phyloP scores from a whole-genome alignment of 1,140 invertebrate genomes.

The Bacillus rossius region DNA sequence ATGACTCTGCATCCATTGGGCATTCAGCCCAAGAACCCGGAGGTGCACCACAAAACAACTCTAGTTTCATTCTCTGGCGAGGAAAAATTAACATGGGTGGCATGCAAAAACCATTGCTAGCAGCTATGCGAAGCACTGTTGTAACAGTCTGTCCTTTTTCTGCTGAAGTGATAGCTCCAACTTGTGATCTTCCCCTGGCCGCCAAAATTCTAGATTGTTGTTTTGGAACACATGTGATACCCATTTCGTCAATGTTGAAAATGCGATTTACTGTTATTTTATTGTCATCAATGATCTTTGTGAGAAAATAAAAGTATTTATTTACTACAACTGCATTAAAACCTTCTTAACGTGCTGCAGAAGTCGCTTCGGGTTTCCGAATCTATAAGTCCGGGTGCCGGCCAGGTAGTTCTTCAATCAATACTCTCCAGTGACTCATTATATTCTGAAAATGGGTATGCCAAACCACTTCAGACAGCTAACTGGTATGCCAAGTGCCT shows the following conservation, averaged over 20 bases:
- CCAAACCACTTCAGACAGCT: slow-evolving; percentile 25
- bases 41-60: slow-evolving; percentile 16
- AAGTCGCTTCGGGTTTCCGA: neutral
- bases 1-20: slow-evolving; percentile 33
- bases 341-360: neutral
- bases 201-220: slow-evolving; percentile 28
- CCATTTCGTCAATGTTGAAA: slow-evolving; percentile 27
- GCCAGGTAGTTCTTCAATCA: neutral
- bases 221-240: slow-evolving; percentile 28
- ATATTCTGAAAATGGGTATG: neutral
- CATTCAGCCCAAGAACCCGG: slow-evolving; percentile 23
- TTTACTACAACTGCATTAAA: neutral
- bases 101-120: slow-evolving; percentile 25
- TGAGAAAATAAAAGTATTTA: slow-evolving; percentile 1
- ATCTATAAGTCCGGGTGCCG: neutral
- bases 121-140: slow-evolving; percentile 23
- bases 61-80: slow-evolving; percentile 21
- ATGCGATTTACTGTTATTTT: slow-evolving; percentile 19
- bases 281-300: slow-evolving; percentile 3
- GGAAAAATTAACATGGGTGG: slow-evolving; percentile 38
- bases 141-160: slow-evolving; percentile 25
- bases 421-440: neutral
- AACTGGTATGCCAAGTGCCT: slow-evolving; percentile 23
- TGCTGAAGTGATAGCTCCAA: slow-evolving; percentile 29
- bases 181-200: slow-evolving; percentile 32